Evolutionary conservation across 2,113 vertebrate genomes (phyloP), one percentile per base, ranked within the genome.

Genomic region (Tragelaphus strepsiceros): DNA sequence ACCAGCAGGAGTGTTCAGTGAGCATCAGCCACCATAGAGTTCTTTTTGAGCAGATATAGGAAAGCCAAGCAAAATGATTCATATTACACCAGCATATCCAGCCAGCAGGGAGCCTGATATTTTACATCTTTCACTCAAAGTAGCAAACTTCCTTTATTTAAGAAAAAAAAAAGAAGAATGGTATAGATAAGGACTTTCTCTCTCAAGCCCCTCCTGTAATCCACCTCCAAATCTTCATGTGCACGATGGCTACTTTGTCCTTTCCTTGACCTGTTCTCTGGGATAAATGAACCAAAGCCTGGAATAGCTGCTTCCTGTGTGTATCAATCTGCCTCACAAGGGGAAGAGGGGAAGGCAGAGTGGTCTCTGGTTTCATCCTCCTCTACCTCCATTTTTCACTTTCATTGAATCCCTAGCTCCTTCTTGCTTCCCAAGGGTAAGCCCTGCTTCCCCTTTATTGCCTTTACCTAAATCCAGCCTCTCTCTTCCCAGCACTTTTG

Each of bases 231-330:
- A 22, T 67, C 58, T 87, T 35, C 16, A 1, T 15, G 74, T 81
- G 61, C 14, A 7, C 0, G 0, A 58, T 2, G 61, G 26, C 77
- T 64, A 26, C 4, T 13, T 32, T 95, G 86, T 88, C 82, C 88
- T 89, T 78, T 86, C 51, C 61, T 64, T 95, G 92, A 95, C 96
- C 95, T 95, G 17, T 35, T 87, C 74, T 62, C 32, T 46, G 61
- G 54, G 54, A 81, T 67, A 62, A 91, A 90, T 81, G 94, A 87
- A 77, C 54, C 64, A 82, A 74, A 77, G 49, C 13, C 91, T 32
- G 28, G 53, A 67, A 39, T n/a, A 62, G 7, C 53, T 51, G 61
- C 51, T 98, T 98, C 96, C 95, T 86, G 59, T 82, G 81, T 77
- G 90, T 84, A 46, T 92, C 54, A 9, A 15, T 89, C 56, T 46